Conservation (phyloP, 2,113 vertebrate genomes). For the Struthio camelus region DNA sequence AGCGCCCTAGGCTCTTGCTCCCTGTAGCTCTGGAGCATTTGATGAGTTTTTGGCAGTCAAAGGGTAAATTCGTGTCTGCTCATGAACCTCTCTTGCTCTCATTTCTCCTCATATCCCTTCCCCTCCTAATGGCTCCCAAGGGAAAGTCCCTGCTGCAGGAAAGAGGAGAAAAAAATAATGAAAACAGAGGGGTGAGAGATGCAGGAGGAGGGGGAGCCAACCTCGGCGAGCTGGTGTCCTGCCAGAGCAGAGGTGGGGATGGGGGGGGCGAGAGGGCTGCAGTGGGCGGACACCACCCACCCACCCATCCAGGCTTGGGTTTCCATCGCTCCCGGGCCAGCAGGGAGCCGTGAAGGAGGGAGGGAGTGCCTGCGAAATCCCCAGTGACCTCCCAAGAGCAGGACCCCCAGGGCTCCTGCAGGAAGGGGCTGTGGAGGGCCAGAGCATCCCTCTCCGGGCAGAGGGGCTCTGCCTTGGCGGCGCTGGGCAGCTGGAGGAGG, state of each 20-base stretch:
- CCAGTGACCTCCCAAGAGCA: neutral
- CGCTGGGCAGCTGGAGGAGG: neutral
- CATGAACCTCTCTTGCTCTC: neutral
- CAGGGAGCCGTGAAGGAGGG: neutral
- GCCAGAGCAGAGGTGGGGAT: neutral
- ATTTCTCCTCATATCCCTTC: neutral
- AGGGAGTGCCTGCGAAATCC: neutral
- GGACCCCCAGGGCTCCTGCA: neutral
- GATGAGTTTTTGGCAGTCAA: neutral
- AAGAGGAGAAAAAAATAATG: neutral
- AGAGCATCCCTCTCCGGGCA: neutral
- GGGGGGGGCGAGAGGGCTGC: neutral
- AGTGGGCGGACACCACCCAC: rapidly evolving
- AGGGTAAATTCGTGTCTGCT: neutral
- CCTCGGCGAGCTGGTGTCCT: rapidly evolving
- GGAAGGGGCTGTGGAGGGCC: neutral
- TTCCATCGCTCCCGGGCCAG: neutral
- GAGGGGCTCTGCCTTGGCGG: neutral
- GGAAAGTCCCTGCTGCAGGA: neutral
- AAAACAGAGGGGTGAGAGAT: neutral
- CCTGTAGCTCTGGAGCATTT: neutral
- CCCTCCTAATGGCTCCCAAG: neutral
- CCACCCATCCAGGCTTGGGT: neutral
- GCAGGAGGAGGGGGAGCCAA: neutral
- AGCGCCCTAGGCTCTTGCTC: neutral